phyloP scores from a whole-genome alignment of 2,113 vertebrate species.

The Melospiza georgiana region DNA sequence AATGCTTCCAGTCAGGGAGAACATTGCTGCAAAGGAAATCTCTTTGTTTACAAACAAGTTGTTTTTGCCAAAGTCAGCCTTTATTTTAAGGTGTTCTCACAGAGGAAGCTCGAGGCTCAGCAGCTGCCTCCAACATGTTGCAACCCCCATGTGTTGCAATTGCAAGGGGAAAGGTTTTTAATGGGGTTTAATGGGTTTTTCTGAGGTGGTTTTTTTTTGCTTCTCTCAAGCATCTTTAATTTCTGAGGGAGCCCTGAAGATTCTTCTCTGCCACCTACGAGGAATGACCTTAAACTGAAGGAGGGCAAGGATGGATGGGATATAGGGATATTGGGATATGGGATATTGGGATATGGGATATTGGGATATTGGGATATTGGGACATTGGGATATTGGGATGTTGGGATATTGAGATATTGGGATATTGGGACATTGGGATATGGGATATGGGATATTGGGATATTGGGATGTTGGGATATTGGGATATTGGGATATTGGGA shows the following conservation, averaged over 20 bases:
- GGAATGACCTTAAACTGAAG: neutral
- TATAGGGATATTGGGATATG: no score
- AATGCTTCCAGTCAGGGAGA: conserved; percentile 35
- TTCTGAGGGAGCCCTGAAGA: neutral
- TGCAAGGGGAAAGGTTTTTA: conserved; percentile 61
- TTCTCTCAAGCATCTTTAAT: neutral
- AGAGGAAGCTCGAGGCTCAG: conserved; percentile 47
- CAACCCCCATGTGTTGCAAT: conserved; percentile 48
- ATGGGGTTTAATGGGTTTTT: neutral
- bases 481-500: no score
- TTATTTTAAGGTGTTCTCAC: conserved; percentile 72
- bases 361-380: no score
- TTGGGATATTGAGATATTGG: neutral
- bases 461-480: neutral
- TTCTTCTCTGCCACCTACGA: neutral
- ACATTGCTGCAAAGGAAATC: conserved; percentile 53
- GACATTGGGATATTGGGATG: neutral
- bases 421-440: rapidly evolving
- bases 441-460: no score
- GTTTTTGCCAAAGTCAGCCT: conserved; percentile 70
- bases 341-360: neutral
- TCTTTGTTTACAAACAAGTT: conserved; percentile 66
- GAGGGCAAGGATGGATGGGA: neutral
- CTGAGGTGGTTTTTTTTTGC: no score
- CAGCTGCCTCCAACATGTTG: conserved; percentile 62